Conservation (phyloP, 2,113 vertebrate species). For the Copsychus sechellarum region DNA sequence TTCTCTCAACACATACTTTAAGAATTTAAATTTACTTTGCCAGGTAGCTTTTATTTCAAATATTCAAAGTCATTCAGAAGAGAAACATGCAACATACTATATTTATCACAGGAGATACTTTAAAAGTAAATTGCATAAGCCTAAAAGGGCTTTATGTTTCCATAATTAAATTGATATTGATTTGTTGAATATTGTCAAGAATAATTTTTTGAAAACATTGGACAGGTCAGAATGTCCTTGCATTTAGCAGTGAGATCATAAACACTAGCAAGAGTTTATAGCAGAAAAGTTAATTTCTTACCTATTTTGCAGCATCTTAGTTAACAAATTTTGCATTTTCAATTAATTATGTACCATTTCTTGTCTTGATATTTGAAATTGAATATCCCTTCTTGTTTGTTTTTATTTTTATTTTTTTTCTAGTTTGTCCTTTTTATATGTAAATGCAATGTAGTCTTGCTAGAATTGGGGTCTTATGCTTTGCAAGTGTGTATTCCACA, state of each 20-base stretch:
- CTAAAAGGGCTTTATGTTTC: conserved; percentile 4
- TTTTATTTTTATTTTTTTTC: background rate
- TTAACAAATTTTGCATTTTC: background rate
- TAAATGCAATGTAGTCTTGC: background rate
- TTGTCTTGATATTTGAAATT: background rate
- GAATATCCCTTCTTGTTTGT: background rate
- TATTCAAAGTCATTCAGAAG: conserved; percentile 25
- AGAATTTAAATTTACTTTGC: conserved; percentile 9
- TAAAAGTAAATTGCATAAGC: background rate
- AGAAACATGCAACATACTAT: background rate
- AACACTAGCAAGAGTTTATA: background rate
- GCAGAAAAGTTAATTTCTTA: background rate
- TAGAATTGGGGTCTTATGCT: background rate
- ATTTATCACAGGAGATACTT: background rate
- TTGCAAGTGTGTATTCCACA: background rate
- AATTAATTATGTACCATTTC: background rate
- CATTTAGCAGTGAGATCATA: background rate
- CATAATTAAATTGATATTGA: conserved; percentile 9
- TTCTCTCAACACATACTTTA: background rate
- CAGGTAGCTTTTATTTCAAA: background rate
- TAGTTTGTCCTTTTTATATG: background rate
- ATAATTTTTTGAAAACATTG: background rate
- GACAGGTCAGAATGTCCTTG: background rate
- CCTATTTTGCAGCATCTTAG: background rate
- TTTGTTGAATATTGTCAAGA: conserved; percentile 34